phyloP scores from a whole-genome alignment of 2,113 vertebrate species.

The Sula dactylatra region DNA sequence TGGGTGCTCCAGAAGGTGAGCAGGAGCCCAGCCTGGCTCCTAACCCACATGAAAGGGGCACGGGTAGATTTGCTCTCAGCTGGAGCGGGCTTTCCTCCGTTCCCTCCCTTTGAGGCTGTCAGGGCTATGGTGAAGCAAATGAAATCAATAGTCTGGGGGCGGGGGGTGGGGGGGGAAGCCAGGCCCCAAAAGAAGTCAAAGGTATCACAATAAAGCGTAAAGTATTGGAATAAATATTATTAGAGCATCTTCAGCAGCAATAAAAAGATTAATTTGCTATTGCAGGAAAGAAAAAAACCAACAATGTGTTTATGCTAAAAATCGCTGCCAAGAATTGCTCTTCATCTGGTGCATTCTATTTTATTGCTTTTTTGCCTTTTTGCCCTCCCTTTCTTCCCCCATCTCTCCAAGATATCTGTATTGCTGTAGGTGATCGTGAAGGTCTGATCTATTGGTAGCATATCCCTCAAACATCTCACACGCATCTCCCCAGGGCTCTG shows the following conservation, averaged over 20 bases:
- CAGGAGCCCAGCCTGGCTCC: not conserved
- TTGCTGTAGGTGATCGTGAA: not conserved
- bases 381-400: not conserved
- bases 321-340: not conserved
- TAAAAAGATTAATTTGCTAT: conserved; percentile 62
- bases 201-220: conserved; percentile 4
- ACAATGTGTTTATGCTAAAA: not conserved
- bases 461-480: not conserved
- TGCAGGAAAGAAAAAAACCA: not conserved
- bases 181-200: not conserved
- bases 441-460: not conserved
- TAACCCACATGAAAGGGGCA: not conserved
- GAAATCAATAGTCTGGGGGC: not conserved
- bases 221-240: conserved; percentile 61
- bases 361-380: not conserved
- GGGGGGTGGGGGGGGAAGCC: too few species aligned
- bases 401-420: not conserved
- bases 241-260: conserved; percentile 18
- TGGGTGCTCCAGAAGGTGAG: not conserved
- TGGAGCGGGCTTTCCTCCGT: not conserved
- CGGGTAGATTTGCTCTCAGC: not conserved
- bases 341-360: not conserved
- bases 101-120: not conserved
- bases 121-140: not conserved
- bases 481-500: not conserved